A percentile compares a stretch with the other conserved stretches of the same genome.
phyloP scores from a whole-genome alignment of 2,888 invertebrate genomes.

The Apocheima hispidaria region DNA sequence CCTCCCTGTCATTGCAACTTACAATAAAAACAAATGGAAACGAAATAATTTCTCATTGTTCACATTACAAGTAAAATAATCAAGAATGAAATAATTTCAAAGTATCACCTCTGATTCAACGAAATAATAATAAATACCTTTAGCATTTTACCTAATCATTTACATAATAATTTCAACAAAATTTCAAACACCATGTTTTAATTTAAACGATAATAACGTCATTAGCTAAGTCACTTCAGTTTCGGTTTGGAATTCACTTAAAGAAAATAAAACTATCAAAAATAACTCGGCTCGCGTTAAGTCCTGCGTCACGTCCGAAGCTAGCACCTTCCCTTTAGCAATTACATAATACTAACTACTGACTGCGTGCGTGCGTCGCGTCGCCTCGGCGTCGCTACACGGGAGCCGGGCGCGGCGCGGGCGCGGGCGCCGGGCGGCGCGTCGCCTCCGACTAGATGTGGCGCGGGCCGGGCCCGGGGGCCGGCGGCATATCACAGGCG shows the following conservation, averaged over 20 bases:
- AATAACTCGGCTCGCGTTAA: constrained; percentile 84
- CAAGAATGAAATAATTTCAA: constrained; percentile 86
- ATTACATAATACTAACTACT: constrained; percentile 85
- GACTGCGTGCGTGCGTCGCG: constrained; percentile 75
- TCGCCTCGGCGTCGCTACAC: constrained; percentile 56
- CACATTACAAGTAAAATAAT: constrained; percentile 77
- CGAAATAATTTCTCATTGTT: constrained; percentile 71
- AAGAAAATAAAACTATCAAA: constrained; percentile 86
- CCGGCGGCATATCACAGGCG: constrained; percentile 77
- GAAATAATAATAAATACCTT: constrained; percentile 81
- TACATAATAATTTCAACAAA: constrained; percentile 86
- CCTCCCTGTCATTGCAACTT: constrained; percentile 51
- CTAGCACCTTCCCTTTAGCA: constrained; percentile 86
- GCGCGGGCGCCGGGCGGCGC: constrained; percentile 55
- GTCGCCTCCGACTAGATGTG: constrained; percentile 69
- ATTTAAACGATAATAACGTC: constrained; percentile 79
- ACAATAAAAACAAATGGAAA: constrained; percentile 68
- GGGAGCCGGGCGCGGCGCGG: constrained; percentile 50
- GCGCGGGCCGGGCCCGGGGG: constrained; percentile 53
- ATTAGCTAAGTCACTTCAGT: constrained; percentile 82
- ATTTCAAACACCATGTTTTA: constrained; percentile 81
- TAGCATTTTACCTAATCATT: constrained; percentile 83
- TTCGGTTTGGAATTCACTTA: constrained; percentile 82
- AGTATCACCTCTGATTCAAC: constrained; percentile 80
- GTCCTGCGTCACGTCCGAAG: constrained; percentile 86